These are phyloP conservation scores for Potamilus streckersoni DNA, from an alignment of 1,140 invertebrate genomes.

Conservation along the genomic window DNA sequence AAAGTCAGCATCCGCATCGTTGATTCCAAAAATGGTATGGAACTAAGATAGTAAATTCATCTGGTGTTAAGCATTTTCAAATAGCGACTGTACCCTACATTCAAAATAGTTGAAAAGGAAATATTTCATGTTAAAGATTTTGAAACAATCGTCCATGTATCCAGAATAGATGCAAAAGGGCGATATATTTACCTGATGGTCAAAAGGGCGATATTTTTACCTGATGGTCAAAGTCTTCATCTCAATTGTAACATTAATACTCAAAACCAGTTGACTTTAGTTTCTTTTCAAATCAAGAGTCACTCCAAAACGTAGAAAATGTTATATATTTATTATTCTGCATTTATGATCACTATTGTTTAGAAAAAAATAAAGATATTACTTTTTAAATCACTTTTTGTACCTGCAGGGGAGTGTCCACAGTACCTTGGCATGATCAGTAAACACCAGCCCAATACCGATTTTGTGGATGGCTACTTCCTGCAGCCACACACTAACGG, in stretches of 20 bases:
- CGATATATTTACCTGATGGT: no score
- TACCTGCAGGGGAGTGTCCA: conserved; percentile 54
- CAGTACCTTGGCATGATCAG: conserved; percentile 63
- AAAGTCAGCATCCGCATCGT: conserved; percentile 56
- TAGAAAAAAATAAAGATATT: not conserved
- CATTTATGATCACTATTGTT: no score
- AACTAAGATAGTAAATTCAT: not conserved
- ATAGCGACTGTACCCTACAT: no score
- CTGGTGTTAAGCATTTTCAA: no score
- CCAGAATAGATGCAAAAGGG: no score
- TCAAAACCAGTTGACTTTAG: not conserved
- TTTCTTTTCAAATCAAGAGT: not conserved
- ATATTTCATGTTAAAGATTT: no score
- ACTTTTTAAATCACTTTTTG: conserved; percentile 1
- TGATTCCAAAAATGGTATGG: conserved; percentile 55
- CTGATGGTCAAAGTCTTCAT: no score
- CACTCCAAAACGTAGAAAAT: not conserved
- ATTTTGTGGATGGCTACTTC: conserved; percentile 23
- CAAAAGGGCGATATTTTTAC: no score
- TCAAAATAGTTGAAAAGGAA: no score
- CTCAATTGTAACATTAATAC: no score
- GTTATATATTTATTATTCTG: conserved; percentile 1
- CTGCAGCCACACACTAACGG: conserved; percentile 17
- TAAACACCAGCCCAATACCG: conserved; percentile 36
- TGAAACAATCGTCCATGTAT: no score